Conservation (phyloP, 2,797 vertebrate species). For the Bufotes viridis region DNA sequence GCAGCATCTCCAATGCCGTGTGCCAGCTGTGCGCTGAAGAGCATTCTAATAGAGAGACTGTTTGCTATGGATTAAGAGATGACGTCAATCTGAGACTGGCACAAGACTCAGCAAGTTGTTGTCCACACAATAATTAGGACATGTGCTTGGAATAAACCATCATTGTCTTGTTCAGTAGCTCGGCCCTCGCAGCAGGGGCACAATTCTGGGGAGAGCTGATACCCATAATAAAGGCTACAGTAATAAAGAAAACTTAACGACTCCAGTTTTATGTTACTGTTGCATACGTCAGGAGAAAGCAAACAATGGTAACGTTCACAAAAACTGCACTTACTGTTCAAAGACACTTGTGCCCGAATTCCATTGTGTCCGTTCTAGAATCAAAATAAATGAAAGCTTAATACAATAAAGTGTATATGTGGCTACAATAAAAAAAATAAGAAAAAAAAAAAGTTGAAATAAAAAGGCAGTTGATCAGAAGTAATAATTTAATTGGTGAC, state of each 20-base stretch:
- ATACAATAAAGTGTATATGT: no score
- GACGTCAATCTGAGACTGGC: neutral
- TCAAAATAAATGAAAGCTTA: slow-evolving; percentile 43
- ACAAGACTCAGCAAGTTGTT: slow-evolving; percentile 64
- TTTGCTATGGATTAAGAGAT: neutral
- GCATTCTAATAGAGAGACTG: neutral
- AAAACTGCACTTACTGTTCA: slow-evolving; percentile 85
- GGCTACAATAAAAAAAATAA: no score
- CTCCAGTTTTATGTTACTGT: neutral
- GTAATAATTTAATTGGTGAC: no score
- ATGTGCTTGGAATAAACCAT: slow-evolving; percentile 65
- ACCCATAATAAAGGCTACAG: neutral
- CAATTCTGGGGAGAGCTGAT: no score
- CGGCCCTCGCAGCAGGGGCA: neutral
- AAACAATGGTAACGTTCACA: neutral
- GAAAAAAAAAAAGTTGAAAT: no score
- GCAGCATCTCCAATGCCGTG: neutral
- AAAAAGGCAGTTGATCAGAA: no score
- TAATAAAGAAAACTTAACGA: neutral
- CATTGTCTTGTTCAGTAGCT: slow-evolving; percentile 48
- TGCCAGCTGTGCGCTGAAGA: neutral
- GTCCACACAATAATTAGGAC: slow-evolving; percentile 60
- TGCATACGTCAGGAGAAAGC: neutral
- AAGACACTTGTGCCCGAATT: slow-evolving; percentile 82
- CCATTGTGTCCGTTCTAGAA: slow-evolving; percentile 87